A percentile compares a stretch with the other conserved stretches of the same genome.
These are phyloP conservation scores for Latrodectus elegans DNA, from an alignment of 2,888 invertebrate species.

Conservation along the genomic window DNA sequence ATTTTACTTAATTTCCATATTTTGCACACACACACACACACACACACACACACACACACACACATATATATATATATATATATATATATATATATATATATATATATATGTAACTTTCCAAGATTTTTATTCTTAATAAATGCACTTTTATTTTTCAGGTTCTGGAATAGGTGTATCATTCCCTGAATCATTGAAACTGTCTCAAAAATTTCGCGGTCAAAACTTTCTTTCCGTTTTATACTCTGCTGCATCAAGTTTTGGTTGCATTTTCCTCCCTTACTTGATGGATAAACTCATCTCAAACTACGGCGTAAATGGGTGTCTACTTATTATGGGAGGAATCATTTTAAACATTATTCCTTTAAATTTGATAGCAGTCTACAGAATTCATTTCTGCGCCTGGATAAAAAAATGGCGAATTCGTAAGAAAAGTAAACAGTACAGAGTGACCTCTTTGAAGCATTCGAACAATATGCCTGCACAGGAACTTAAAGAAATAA, in stretches of 20 bases:
- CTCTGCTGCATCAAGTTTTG: slow-evolving; percentile 18
- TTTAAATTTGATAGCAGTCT: background rate
- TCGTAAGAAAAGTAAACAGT: slow-evolving; percentile 23
- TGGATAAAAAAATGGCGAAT: slow-evolving; percentile 12
- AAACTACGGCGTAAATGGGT: slow-evolving; percentile 24
- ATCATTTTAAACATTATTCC: slow-evolving; percentile 26
- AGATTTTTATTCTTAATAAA: too few species aligned
- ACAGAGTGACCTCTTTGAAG: slow-evolving; percentile 9
- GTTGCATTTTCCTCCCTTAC: slow-evolving; percentile 21
- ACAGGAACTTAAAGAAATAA: background rate
- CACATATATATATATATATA: too few species aligned
- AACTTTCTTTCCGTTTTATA: background rate
- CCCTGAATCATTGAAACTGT: background rate
- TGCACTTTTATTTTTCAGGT: background rate
- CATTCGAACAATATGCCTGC: background rate
- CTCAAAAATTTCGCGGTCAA: background rate
- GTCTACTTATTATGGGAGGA: slow-evolving; percentile 8
- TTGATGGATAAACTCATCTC: background rate
- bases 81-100: too few species aligned
- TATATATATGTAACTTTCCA: too few species aligned
- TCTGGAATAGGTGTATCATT: slow-evolving; percentile 23
- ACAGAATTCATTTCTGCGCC: slow-evolving; percentile 1
- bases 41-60: too few species aligned
- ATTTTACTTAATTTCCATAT: too few species aligned
- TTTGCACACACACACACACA: too few species aligned